These are phyloP conservation scores for Phrynocephalus vlangalii DNA, from an alignment of 2,797 vertebrate genomes.

Conservation along the genomic window DNA sequence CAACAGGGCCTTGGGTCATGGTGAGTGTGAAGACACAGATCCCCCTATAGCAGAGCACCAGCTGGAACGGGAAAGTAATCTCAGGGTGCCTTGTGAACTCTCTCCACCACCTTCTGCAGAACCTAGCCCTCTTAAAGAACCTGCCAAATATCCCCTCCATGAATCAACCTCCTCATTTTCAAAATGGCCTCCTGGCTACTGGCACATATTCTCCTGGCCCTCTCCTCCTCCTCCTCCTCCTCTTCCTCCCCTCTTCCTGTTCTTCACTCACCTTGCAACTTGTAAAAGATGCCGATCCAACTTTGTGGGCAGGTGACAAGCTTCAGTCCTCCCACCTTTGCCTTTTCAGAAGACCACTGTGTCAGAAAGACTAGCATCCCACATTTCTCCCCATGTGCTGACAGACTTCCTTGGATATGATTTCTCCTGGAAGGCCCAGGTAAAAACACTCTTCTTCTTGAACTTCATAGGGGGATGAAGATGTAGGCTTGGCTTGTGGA, in stretches of 20 bases:
- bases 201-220: neutral
- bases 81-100: too few relatives aligned
- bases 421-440: neutral
- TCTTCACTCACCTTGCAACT: neutral
- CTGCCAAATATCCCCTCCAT: neutral
- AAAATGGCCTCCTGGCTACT: neutral
- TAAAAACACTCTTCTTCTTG: neutral
- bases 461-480: neutral
- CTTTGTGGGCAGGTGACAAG: neutral
- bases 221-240: too few relatives aligned
- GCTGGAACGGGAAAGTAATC: neutral
- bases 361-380: neutral
- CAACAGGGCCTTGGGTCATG: too few relatives aligned
- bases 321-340: neutral
- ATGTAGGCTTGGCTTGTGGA: neutral
- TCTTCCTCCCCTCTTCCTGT: neutral
- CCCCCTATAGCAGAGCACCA: neutral
- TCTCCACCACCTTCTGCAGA: neutral
- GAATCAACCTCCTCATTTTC: neutral
- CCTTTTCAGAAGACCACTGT: neutral
- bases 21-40: too few relatives aligned
- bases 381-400: too few relatives aligned
- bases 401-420: neutral
- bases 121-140: neutral
- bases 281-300: neutral